phyloP scores from a whole-genome alignment of 2,113 vertebrate species.

The Apteryx owenii region DNA sequence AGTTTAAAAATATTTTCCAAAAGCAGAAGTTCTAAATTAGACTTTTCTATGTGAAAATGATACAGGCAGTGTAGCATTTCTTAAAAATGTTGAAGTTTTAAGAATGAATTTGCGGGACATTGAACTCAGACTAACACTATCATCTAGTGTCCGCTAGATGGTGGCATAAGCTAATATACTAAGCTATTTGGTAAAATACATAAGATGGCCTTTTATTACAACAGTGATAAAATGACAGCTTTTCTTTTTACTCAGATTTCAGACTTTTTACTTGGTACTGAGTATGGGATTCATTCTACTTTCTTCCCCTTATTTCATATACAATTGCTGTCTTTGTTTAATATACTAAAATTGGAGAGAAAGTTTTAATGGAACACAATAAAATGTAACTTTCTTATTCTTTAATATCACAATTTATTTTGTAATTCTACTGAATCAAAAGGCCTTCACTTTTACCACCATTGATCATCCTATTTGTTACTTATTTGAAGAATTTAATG shows the following conservation, averaged over 20 bases:
- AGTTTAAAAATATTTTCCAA: not conserved
- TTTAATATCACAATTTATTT: not conserved
- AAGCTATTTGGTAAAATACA: not conserved
- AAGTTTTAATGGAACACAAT: too few species aligned
- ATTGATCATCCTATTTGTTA: not conserved
- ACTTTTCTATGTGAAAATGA: not conserved
- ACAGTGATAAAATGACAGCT: not conserved
- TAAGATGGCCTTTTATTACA: not conserved
- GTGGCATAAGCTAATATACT: conserved; percentile 61
- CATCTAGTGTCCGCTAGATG: conserved; percentile 67
- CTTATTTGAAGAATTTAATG: not conserved
- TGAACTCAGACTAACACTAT: not conserved
- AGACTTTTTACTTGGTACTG: not conserved
- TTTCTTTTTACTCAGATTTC: conserved; percentile 5
- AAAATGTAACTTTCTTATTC: not conserved
- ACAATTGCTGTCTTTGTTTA: too few species aligned
- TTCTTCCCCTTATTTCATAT: too few species aligned
- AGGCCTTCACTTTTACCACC: not conserved
- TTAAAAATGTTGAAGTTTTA: not conserved
- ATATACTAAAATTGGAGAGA: too few species aligned
- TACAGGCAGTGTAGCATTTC: not conserved
- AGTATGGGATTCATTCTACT: not conserved
- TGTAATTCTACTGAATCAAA: not conserved
- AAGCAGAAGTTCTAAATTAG: not conserved
- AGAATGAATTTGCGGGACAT: not conserved